Conservation (phyloP, 1,140 invertebrate species). For the Euschistus heros region DNA sequence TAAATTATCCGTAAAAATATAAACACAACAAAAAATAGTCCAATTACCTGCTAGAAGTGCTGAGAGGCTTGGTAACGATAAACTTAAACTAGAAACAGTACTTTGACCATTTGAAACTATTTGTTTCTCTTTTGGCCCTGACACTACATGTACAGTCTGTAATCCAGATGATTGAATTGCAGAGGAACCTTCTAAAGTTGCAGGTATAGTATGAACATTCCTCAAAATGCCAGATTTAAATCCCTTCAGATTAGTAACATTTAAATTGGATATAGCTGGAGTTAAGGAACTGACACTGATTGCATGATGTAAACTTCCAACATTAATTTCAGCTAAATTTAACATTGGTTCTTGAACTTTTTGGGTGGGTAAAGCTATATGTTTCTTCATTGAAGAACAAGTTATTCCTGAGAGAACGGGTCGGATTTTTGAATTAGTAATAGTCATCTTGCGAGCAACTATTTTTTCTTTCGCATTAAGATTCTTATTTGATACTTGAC, state of each 20-base stretch:
- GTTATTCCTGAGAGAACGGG: neutral
- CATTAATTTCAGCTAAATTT: neutral
- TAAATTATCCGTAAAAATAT: no score
- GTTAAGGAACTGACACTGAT: conserved; percentile 6
- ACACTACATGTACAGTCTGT: neutral
- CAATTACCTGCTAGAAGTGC: conserved; percentile 40
- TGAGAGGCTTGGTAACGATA: conserved; percentile 42
- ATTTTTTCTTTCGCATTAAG: conserved; percentile 22
- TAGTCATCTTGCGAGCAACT: conserved; percentile 26
- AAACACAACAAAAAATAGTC: neutral
- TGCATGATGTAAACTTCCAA: conserved; percentile 10
- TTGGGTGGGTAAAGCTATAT: neutral
- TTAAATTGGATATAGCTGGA: neutral
- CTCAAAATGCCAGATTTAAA: conserved; percentile 8
- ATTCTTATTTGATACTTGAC: conserved; percentile 32
- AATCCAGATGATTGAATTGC: conserved; percentile 16
- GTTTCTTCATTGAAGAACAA: neutral
- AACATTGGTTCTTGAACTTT: neutral
- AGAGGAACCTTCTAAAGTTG: conserved; percentile 24
- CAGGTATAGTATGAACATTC: conserved; percentile 9
- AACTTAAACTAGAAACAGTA: conserved; percentile 35
- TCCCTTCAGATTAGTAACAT: neutral
- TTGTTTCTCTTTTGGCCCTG: conserved; percentile 7
- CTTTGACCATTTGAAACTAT: neutral
- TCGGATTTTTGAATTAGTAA: conserved; percentile 19